Base-by-base conservation (phyloP, 2,888 invertebrate genomes). In the Rhimphoctona megacephalus region DNA sequence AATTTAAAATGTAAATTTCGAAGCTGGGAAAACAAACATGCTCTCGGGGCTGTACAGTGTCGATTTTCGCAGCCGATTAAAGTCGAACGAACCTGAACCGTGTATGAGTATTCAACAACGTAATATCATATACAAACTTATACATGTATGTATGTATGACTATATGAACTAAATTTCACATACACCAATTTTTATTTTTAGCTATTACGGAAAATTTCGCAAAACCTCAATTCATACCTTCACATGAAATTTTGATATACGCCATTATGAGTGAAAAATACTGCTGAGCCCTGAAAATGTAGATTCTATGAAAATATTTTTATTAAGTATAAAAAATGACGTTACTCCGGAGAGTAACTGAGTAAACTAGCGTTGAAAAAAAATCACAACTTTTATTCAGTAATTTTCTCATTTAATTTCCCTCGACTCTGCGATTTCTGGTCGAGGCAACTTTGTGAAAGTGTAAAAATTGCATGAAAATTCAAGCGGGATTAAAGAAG, bases 1-100 rank as follows among this genome's bases (percentile, higher is more conserved):
- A 92, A 93, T 93, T 93, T 93, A 92, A 92, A 92, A 93, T 93
- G 93, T 91, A 93, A 93, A 93, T 93, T 87, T 88, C 83, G 86
- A 89, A 89, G 87, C 81, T 77, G 76, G 85, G 67, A 86, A 83
- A 86, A 86, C 85, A 83, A 85, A 76, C 76, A 52, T 54, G 85
- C 54, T 66, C 49, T 79, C 74, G 82, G 66, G 70, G 54, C 66
- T 80, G 61, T 30, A 43, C 87, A 69, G 82, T 88, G 88, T 89
- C 90, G 89, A 90, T 91, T 92, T 91, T 91, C 88, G 88, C 90
- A 91, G 89, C 89, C 90, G 90, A 90, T 91, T 91, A 90, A 90
- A 88, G 88, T 88, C 89, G 88, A 89, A 79, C 80, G 22, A 36
- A 61, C 22, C 30, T 43, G 43, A 49, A 43, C 17, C 83, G 25